Percentiles rank a stretch among this genome's conserved stretches.
phyloP scores from a whole-genome alignment of 2,888 invertebrate species.

The Acheta domesticus region DNA sequence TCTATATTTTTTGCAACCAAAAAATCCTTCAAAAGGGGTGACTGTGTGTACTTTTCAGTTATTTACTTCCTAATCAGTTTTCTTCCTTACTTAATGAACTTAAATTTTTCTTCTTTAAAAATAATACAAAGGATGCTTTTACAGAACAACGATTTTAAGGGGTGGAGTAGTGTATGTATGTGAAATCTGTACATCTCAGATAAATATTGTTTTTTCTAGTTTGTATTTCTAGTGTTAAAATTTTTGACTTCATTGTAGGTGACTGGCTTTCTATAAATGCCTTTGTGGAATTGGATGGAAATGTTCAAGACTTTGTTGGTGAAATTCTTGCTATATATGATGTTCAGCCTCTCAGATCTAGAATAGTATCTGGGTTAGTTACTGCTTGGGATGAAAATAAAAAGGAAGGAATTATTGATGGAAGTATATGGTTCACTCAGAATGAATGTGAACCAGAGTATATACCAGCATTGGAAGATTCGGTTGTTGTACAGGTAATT shows the following conservation, averaged over 20 bases:
- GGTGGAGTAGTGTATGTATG: too few species aligned
- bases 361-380: constrained; percentile 54
- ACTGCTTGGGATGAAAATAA: constrained; percentile 45
- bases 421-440: constrained; percentile 58
- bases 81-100: too few species aligned
- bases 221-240: too few species aligned
- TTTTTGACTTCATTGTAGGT: constrained; percentile 22
- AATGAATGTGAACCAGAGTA: constrained; percentile 54
- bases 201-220: too few species aligned
- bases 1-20: too few species aligned
- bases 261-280: constrained; percentile 66
- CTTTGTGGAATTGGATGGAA: constrained; percentile 59
- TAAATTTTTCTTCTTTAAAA: too few species aligned
- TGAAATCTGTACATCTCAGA: too few species aligned
- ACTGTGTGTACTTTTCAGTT: too few species aligned
- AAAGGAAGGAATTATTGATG: constrained; percentile 56
- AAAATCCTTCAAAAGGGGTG: too few species aligned
- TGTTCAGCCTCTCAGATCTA: constrained; percentile 59
- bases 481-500: constrained; percentile 62
- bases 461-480: constrained; percentile 58
- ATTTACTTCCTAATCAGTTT: too few species aligned
- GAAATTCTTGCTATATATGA: constrained; percentile 60
- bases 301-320: constrained; percentile 51
- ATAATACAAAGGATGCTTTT: too few species aligned
- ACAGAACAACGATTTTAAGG: too few species aligned